A percentile compares a stretch with the other conserved stretches of the same genome.
phyloP scores from a whole-genome alignment of 2,888 invertebrate species.

The Nudaria mundana region DNA sequence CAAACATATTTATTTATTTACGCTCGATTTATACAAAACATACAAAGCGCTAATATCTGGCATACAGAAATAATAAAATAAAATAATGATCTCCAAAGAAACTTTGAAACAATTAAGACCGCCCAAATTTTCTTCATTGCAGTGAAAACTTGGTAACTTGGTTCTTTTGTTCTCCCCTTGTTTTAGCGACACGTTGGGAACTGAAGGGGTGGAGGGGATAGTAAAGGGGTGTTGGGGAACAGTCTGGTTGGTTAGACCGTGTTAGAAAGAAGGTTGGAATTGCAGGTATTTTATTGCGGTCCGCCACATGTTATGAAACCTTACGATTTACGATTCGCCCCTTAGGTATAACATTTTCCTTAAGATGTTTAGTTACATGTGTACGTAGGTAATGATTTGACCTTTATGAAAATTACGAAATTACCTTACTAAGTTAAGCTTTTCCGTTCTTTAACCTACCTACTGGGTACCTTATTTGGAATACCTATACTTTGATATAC shows the following conservation, averaged over 20 bases:
- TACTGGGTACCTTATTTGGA: no score
- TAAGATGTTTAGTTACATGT: slow-evolving; percentile 19
- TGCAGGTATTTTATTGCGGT: slow-evolving; percentile 53
- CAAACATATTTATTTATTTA: no score
- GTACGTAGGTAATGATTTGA: slow-evolving; percentile 6
- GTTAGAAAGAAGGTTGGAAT: slow-evolving; percentile 37
- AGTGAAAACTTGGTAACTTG: slow-evolving; percentile 31
- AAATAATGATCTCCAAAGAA: slow-evolving; percentile 19
- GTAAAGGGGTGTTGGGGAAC: slow-evolving; percentile 12
- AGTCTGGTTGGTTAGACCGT: slow-evolving; percentile 21
- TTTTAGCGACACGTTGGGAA: slow-evolving; percentile 34
- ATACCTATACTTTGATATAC: no score
- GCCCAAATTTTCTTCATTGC: slow-evolving; percentile 30
- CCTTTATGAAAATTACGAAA: no score
- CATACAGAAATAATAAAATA: no score
- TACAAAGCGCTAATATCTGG: slow-evolving; percentile 20
- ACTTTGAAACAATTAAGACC: slow-evolving; percentile 21
- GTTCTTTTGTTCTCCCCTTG: slow-evolving; percentile 33
- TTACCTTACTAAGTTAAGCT: no score
- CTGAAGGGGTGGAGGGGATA: slow-evolving; percentile 14
- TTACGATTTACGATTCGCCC: slow-evolving; percentile 34
- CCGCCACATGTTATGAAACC: slow-evolving; percentile 45
- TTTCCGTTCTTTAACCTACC: no score
- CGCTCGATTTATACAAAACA: no score
- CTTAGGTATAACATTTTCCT: no score